A percentile compares a stretch with the other conserved stretches of the same genome.
Conservation (phyloP, 2,797 vertebrate genomes). For the Malacoraja senta region DNA sequence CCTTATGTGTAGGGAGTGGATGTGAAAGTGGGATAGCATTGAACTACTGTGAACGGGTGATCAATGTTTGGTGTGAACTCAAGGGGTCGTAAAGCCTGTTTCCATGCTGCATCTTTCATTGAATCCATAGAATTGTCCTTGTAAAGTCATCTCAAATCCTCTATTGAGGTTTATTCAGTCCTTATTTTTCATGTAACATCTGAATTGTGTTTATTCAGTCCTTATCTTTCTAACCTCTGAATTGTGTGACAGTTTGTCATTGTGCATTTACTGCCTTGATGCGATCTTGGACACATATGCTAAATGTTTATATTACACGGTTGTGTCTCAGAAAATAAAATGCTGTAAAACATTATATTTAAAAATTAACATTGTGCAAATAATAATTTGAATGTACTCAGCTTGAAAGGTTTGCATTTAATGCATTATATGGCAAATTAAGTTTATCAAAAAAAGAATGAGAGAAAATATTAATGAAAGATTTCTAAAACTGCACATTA, state of each 20-base stretch:
- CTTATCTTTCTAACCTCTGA: neutral
- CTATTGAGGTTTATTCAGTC: no score
- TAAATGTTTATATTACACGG: neutral
- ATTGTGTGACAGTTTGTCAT: neutral
- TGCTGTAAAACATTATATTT: neutral
- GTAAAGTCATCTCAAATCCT: no score
- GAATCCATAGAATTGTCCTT: no score
- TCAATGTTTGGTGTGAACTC: no score
- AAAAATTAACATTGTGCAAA: neutral
- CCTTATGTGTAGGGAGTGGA: no score
- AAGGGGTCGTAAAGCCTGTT: no score
- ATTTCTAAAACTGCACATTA: neutral
- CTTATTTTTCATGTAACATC: neutral
- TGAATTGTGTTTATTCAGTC: neutral
- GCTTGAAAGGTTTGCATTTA: neutral
- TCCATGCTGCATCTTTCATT: no score
- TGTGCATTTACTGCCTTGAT: neutral
- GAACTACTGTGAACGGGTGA: no score
- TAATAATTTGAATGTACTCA: neutral
- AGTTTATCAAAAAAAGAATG: neutral
- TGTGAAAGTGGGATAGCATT: no score
- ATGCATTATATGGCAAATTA: neutral
- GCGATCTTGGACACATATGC: neutral
- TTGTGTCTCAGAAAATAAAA: neutral
- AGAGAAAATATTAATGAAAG: neutral